Base-by-base conservation (phyloP, 2,113 vertebrate species). In the Capreolus pygargus region DNA sequence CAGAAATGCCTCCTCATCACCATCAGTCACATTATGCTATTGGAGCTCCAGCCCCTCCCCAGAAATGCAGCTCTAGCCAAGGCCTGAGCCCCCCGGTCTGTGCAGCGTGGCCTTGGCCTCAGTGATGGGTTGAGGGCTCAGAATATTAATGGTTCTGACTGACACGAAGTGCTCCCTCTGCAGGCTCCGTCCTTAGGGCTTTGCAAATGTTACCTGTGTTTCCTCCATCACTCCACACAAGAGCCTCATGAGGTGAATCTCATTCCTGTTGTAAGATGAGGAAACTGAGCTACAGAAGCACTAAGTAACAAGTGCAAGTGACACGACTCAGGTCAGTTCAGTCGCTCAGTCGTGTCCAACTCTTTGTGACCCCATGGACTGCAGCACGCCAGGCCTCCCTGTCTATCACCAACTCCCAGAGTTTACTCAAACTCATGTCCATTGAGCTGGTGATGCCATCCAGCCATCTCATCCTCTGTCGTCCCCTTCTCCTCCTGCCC, bases 271-370 rank as follows among this genome's bases (percentile, higher is more conserved):
- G 90, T 91, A 27, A 91, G 45, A 23, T 25, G 81, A 36, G 81
- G 81, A 54, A 36, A 54, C 19, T 54, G 50, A 83, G 50, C 33
- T 52, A 14, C 33, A 83, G 33, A 8, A 12, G 33, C 45, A 43
- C 13, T 14, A 52, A 82, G 76, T 23, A 23, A 21, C 25, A 82
- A 30, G 58, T 11, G n/a, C n/a, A 82, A 39, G 78, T 14, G n/a
- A 83, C 45, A 92, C 16, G 43, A 25, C 76, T 82, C 33, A 30
- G 5, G 5, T 79, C 58, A n/a, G 33, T 17, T 67, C 16, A n/a
- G 33, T 9, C 4, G 0, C 16, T n/a, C 33, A n/a, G 16, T 67
- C 0, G 0, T n/a, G 64, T 67, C 64, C 0, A 16, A 19, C 33
- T 67, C 33, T n/a, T n/a, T n/a, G 33, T 4, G 1, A n/a, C 16